A percentile compares a stretch with the other conserved stretches of the same genome.
These are phyloP conservation scores for Isichthys henryi DNA, from an alignment of 2,113 vertebrate species.

Conservation along the genomic window DNA sequence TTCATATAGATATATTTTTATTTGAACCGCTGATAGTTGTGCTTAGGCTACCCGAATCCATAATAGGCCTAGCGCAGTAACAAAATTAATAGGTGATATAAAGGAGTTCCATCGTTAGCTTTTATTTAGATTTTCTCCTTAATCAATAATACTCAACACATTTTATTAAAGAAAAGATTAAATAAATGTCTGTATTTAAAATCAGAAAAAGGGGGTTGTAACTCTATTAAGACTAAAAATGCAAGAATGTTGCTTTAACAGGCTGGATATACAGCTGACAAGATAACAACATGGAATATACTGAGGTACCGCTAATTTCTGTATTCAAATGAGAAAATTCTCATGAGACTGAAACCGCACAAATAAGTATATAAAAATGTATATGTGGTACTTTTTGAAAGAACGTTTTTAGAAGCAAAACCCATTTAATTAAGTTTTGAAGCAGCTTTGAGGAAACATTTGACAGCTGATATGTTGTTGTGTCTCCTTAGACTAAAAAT, in stretches of 20 bases:
- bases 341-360: neutral
- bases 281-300: neutral
- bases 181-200: neutral
- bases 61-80: neutral
- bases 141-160: neutral
- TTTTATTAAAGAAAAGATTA: neutral
- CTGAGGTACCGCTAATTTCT: neutral
- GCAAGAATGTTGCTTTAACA: neutral
- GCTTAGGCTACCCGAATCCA: neutral
- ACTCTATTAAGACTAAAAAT: neutral
- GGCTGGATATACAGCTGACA: neutral
- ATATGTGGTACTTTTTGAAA: neutral
- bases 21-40: neutral
- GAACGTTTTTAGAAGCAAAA: neutral
- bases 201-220: neutral
- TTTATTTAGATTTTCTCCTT: neutral
- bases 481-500: neutral
- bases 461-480: neutral
- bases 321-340: neutral
- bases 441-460: neutral
- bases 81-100: neutral
- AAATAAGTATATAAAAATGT: neutral
- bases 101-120: neutral
- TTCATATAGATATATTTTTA: neutral
- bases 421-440: neutral